These are phyloP conservation scores for Acanthochromis polyacanthus DNA, from an alignment of 2,113 vertebrate species.

Conservation along the genomic window DNA sequence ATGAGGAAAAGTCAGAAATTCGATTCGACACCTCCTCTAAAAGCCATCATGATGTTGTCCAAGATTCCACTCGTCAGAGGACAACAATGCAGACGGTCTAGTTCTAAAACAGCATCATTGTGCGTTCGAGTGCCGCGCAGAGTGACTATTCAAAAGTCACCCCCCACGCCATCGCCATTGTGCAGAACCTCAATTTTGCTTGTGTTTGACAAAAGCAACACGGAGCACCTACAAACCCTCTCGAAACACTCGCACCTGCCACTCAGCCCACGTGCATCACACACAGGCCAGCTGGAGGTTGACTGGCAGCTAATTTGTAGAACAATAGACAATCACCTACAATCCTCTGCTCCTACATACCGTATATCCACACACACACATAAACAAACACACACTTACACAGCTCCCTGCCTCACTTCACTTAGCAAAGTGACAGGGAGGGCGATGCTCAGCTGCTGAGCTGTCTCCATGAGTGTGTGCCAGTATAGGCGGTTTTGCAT, in stretches of 20 bases:
- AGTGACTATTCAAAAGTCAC: constrained; percentile 62
- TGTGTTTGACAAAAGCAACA: constrained; percentile 61
- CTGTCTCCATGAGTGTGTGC: not conserved
- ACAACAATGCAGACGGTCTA: constrained; percentile 29
- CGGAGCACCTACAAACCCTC: constrained; percentile 27
- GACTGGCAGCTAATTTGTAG: constrained; percentile 68
- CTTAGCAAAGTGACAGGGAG: constrained; percentile 43
- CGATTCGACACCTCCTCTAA: constrained; percentile 35
- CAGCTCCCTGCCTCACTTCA: constrained; percentile 25
- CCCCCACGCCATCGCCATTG: constrained; percentile 25
- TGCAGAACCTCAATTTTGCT: constrained; percentile 52
- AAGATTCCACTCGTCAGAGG: constrained; percentile 51
- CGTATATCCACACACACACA: not conserved
- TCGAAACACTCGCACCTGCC: constrained; percentile 71
- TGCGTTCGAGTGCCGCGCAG: constrained; percentile 37
- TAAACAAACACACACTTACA: not conserved
- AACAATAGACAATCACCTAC: constrained; percentile 69
- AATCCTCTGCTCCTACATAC: constrained; percentile 20
- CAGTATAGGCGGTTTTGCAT: constrained; percentile 33
- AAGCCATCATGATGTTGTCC: constrained; percentile 34
- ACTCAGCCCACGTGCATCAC: constrained; percentile 64
- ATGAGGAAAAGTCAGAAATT: constrained; percentile 7
- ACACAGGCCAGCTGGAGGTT: constrained; percentile 43
- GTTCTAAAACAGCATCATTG: constrained; percentile 53
- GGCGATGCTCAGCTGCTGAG: constrained; percentile 17